A percentile compares a stretch with the other conserved stretches of the same genome.
phyloP scores from a whole-genome alignment of 1,140 invertebrate genomes.

The Zaprionus taronus region DNA sequence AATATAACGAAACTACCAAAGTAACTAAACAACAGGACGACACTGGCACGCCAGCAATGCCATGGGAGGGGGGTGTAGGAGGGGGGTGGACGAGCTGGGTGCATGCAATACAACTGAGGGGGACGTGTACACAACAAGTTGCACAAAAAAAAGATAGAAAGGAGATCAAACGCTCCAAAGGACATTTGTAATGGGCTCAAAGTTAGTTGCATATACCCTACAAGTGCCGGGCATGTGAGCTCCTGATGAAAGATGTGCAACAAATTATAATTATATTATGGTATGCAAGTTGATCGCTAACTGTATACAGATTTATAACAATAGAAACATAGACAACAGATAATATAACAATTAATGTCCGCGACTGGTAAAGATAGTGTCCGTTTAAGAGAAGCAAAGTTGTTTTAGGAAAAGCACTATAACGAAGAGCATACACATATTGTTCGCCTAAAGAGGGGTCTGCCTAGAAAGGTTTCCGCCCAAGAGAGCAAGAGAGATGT shows the following conservation, averaged over 20 bases:
- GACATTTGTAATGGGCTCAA: slow-evolving; percentile 1
- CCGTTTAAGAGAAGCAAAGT: too few relatives aligned
- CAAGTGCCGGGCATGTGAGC: neutral
- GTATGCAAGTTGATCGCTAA: too few relatives aligned
- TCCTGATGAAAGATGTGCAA: neutral
- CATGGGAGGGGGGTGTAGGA: neutral
- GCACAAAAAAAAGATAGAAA: slow-evolving; percentile 14
- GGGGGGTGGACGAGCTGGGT: neutral
- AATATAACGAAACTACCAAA: slow-evolving; percentile 84
- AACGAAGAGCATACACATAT: too few relatives aligned
- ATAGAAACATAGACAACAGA: too few relatives aligned
- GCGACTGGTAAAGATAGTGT: too few relatives aligned
- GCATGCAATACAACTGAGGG: slow-evolving; percentile 3
- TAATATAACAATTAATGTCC: too few relatives aligned
- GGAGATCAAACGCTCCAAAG: slow-evolving; percentile 36
- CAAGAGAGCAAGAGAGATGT: too few relatives aligned
- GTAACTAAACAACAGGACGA: slow-evolving; percentile 77
- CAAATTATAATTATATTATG: neutral
- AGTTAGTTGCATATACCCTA: slow-evolving; percentile 7
- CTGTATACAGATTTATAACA: too few relatives aligned
- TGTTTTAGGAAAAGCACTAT: too few relatives aligned
- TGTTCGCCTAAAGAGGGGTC: too few relatives aligned
- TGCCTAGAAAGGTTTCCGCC: too few relatives aligned
- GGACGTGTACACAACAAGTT: slow-evolving; percentile 41
- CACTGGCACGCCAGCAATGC: slow-evolving; percentile 13